Percentiles rank a stretch among this genome's conserved stretches.
Evolutionary conservation across 2,888 invertebrate species (phyloP).

Genomic region (Muscina levida): DNA sequence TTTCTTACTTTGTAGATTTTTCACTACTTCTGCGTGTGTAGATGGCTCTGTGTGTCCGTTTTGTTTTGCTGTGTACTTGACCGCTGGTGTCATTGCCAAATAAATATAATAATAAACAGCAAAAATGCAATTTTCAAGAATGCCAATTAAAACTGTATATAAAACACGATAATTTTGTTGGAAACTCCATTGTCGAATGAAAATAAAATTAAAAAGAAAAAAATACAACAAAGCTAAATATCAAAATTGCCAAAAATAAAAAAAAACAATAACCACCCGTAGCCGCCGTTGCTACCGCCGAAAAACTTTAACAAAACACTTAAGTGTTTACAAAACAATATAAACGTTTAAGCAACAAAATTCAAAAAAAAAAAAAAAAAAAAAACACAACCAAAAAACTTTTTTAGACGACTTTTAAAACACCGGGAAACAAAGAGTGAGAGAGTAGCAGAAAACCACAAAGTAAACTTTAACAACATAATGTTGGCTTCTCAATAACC

Average conservation of each 20-base stretch:
- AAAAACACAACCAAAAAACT: constrained; percentile 9
- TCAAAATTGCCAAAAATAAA: constrained; percentile 15
- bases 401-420: constrained; percentile 18
- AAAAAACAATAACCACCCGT: constrained; percentile 43
- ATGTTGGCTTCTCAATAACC: constrained; percentile 23
- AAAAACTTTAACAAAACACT: constrained; percentile 13
- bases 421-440: constrained; percentile 11
- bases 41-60: no score
- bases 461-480: constrained; percentile 30
- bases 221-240: not conserved
- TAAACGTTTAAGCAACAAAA: not conserved
- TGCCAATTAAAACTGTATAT: constrained; percentile 79
- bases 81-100: constrained; percentile 76
- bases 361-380: not conserved
- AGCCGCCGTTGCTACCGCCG: constrained; percentile 31
- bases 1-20: no score
- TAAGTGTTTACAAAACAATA: constrained; percentile 31
- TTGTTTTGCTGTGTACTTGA: constrained; percentile 73
- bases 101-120: constrained; percentile 74
- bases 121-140: constrained; percentile 69
- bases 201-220: constrained; percentile 23
- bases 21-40: no score
- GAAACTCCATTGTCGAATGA: not conserved
- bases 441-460: constrained; percentile 5
- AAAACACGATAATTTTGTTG: constrained; percentile 76